A percentile compares a stretch with the other conserved stretches of the same genome.
phyloP scores from a whole-genome alignment of 2,888 invertebrate species.

The Steinernema scapterisci region DNA sequence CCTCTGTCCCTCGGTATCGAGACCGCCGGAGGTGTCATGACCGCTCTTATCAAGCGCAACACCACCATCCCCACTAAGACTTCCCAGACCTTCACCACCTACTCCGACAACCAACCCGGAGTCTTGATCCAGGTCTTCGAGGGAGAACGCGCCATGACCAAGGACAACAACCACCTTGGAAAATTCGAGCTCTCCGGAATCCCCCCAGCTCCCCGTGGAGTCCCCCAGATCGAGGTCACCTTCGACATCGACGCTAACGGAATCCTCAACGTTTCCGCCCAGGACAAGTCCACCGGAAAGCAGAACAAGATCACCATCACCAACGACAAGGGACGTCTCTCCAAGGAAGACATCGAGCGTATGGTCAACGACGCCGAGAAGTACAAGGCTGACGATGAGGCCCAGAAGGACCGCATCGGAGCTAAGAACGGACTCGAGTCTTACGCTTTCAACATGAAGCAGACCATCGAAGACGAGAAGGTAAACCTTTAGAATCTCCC shows the following conservation, averaged over 20 bases:
- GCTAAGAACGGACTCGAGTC: slow-evolving; percentile 86
- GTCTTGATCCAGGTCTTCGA: slow-evolving; percentile 78
- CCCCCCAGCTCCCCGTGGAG: slow-evolving; percentile 87
- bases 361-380: slow-evolving; percentile 87
- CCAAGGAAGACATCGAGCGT: slow-evolving; percentile 85
- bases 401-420: slow-evolving; percentile 73
- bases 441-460: slow-evolving; percentile 93
- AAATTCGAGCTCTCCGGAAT: slow-evolving; percentile 96
- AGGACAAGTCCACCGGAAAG: slow-evolving; percentile 78
- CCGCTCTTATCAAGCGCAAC: slow-evolving; percentile 80
- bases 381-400: slow-evolving; percentile 77
- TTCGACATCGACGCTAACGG: slow-evolving; percentile 79
- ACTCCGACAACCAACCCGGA: slow-evolving; percentile 87
- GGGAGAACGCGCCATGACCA: slow-evolving; percentile 79
- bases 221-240: slow-evolving; percentile 76
- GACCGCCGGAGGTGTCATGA: slow-evolving; percentile 91
- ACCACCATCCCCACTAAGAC: slow-evolving; percentile 69
- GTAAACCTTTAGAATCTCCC: slow-evolving; percentile 68
- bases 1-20: slow-evolving; percentile 74
- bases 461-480: slow-evolving; percentile 85
- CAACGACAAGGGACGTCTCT: slow-evolving; percentile 77
- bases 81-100: slow-evolving; percentile 78
- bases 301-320: slow-evolving; percentile 73
- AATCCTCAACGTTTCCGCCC: slow-evolving; percentile 89
- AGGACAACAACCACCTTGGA: slow-evolving; percentile 86